Evolutionary conservation across 2,113 vertebrate species (phyloP).

Genomic region (Oryzias curvinotus): DNA sequence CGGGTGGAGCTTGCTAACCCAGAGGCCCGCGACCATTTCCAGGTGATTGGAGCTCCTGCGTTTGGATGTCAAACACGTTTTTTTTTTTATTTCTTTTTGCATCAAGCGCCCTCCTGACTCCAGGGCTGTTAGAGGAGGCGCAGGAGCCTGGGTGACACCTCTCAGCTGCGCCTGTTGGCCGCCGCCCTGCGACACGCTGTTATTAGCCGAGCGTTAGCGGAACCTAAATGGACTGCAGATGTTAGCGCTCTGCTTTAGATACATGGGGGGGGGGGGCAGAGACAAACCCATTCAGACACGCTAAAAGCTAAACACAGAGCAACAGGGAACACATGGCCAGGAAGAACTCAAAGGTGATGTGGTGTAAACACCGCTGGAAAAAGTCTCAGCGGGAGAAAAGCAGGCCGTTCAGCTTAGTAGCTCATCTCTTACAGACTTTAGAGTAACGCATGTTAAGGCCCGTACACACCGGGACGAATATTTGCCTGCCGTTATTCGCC

Average conservation of each 20-base stretch:
- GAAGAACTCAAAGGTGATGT: constrained; percentile 54
- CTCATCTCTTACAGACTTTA: neutral
- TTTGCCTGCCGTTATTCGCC: no score
- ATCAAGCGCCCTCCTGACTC: constrained; percentile 49
- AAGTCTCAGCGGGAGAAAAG: constrained; percentile 25
- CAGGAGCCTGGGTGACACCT: constrained; percentile 66
- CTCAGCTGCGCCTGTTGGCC: constrained; percentile 77
- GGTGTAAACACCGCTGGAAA: constrained; percentile 33
- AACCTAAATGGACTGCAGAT: constrained; percentile 77
- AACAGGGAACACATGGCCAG: neutral
- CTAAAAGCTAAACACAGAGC: constrained; percentile 46
- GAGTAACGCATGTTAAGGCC: no score
- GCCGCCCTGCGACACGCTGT: constrained; percentile 55
- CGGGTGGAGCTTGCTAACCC: no score
- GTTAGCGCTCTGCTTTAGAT: constrained; percentile 76
- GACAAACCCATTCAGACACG: constrained; percentile 53
- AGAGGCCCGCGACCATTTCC: no score
- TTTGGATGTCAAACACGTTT: no score
- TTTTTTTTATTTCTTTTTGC: no score
- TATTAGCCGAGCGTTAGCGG: constrained; percentile 74
- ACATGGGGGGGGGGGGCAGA: constrained; percentile 64
- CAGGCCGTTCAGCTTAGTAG: constrained; percentile 18
- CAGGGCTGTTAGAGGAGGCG: constrained; percentile 70
- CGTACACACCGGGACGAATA: no score
- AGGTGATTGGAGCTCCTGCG: no score